A percentile compares a stretch with the other conserved stretches of the same genome.
Evolutionary conservation across 2,888 invertebrate genomes (phyloP).

Genomic region (Callinectes sapidus): DNA sequence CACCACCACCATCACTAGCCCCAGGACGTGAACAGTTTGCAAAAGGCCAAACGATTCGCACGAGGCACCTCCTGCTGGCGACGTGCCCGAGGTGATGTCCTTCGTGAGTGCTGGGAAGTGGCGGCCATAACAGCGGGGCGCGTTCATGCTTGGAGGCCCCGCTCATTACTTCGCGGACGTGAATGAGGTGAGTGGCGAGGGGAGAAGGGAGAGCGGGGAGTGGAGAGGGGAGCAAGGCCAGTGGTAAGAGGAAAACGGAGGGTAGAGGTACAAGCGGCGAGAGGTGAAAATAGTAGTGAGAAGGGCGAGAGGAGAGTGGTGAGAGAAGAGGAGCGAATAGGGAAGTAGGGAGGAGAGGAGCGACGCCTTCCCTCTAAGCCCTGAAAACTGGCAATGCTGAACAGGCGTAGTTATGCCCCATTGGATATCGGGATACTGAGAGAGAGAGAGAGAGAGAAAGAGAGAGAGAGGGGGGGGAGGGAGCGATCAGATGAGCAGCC

Average conservation of each 20-base stretch:
- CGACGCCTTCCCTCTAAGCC: not conserved
- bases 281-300: no score
- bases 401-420: not conserved
- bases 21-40: not conserved
- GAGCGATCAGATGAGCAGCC: not conserved
- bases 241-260: no score
- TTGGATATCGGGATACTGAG: not conserved
- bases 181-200: not conserved
- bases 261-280: no score
- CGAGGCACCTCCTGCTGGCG: not conserved
- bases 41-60: not conserved
- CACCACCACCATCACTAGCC: no score
- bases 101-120: not conserved
- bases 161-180: not conserved
- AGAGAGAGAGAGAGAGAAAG: conserved; percentile 21
- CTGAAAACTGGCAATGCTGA: not conserved
- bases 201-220: not conserved
- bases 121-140: not conserved
- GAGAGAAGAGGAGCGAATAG: not conserved
- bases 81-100: not conserved
- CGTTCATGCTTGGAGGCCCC: not conserved
- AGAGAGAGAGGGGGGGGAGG: not conserved
- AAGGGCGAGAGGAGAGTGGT: not conserved
- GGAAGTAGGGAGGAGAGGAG: not conserved
- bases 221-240: no score